phyloP scores from a whole-genome alignment of 2,797 vertebrate species.

The Enteromius mattozi region DNA sequence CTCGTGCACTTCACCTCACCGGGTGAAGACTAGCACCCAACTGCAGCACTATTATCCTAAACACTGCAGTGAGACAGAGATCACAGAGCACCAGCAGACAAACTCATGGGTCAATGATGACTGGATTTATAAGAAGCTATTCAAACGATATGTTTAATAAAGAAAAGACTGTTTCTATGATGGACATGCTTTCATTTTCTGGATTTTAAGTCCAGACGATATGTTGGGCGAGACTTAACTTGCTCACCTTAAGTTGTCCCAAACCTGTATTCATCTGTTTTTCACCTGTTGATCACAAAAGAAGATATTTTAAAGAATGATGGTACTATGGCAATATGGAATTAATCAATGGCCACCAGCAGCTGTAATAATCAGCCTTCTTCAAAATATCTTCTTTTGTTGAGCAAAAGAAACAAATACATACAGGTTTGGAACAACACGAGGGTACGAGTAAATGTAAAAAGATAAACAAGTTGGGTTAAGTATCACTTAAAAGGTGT shows the following conservation, averaged over 20 bases:
- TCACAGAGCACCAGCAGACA: constrained; percentile 34
- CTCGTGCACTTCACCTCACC: constrained; percentile 61
- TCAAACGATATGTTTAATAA: not conserved
- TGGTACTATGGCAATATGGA: not conserved
- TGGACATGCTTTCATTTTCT: not conserved
- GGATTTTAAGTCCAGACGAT: not conserved
- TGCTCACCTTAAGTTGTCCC: not conserved
- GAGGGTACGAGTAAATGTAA: not conserved
- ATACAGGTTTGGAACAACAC: not conserved
- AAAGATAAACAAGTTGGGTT: not conserved
- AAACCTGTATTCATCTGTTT: not conserved
- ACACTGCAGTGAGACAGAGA: constrained; percentile 5
- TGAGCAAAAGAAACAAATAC: not conserved
- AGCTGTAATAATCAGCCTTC: not conserved
- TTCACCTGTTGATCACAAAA: not conserved
- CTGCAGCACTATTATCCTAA: not conserved
- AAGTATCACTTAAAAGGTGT: not conserved
- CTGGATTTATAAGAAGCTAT: not conserved
- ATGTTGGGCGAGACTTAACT: not conserved
- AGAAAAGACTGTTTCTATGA: not conserved
- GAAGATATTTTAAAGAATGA: not conserved
- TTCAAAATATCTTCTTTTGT: not conserved
- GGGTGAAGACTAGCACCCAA: not conserved
- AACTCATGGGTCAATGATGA: not conserved
- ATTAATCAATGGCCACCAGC: not conserved